Evolutionary conservation across 2,888 invertebrate genomes (phyloP), one percentile per base, ranked within the genome.

Genomic region (Polydrusus pterygomalis): DNA sequence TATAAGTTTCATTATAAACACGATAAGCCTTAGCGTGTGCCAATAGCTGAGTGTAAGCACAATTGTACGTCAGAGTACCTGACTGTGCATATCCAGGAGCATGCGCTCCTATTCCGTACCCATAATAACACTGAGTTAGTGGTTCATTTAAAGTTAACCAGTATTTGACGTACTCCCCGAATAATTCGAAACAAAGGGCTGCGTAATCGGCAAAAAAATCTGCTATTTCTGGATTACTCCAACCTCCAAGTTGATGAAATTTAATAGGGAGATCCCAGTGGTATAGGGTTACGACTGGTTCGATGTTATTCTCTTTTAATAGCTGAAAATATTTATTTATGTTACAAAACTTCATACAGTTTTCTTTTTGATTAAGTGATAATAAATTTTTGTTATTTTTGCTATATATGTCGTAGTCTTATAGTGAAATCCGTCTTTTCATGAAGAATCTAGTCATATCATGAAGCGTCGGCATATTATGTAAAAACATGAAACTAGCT

Each of bases 91-190:
- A 34, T 30, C 74, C 74, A 34, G 74, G 74, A 7, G 74, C 70
- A 38, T 58, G 47, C 0, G 15, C 25, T 7, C 74, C 74, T 0
- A 15, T n/a, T 56, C 65, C 74, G 47, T 75, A 75, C 7, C 70
- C 74, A n/a, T 64, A 38, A 13, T 45, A 13, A 30, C 74, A 75
- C 5, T 70, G 69, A 7, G 64, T 75, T 38, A 51, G 25, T 10
- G 74, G 69, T 38, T 75, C 93, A 82, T 94, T 94, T 79, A 94
- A 88, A 0, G 94, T 94, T 58, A 93, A 90, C 93, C 93, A 94
- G 74, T 84, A 82, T 79, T 92, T 91, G 63, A 92, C 90, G 82
- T 88, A 88, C 80, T 89, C 89, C 38, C 91, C 91, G 79, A 91
- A 91, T 73, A 89, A 86, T 75, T 87, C 87, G 84, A 89, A 91